Evolutionary conservation across 2,888 invertebrate genomes (phyloP).

Genomic region (Sclerodermus sp.): DNA sequence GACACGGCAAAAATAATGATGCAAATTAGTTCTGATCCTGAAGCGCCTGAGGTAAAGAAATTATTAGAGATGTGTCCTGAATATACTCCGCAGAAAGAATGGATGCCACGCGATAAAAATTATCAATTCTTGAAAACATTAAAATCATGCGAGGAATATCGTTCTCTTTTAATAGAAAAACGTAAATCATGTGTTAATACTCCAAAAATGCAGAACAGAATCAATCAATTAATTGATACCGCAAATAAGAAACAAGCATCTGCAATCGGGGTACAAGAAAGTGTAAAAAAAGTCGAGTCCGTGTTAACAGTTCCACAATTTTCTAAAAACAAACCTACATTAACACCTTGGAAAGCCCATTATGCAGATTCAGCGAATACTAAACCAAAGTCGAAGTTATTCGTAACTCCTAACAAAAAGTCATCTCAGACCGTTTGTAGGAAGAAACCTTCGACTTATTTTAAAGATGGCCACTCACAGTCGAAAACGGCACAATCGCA

Average conservation of each 20-base stretch:
- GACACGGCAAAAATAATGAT: constrained; percentile 44
- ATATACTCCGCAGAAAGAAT: constrained; percentile 11
- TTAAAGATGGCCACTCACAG: not conserved
- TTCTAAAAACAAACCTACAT: no score
- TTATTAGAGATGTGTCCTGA: constrained; percentile 16
- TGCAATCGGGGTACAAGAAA: not conserved
- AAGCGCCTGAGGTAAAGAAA: constrained; percentile 15
- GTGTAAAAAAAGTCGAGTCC: not conserved
- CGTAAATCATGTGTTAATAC: constrained; percentile 1
- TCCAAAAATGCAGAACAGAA: no score
- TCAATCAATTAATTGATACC: not conserved
- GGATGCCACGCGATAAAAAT: constrained; percentile 3
- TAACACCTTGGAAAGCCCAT: no score
- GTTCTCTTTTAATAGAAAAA: constrained; percentile 29
- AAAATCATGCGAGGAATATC: constrained; percentile 37
- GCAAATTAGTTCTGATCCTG: constrained; percentile 38
- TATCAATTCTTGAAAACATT: constrained; percentile 37
- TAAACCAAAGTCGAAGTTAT: not conserved
- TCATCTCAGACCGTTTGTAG: not conserved
- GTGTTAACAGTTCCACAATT: no score
- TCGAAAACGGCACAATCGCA: not conserved
- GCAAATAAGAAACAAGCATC: not conserved
- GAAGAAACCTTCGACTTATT: not conserved
- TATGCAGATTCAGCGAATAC: no score
- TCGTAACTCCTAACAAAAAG: not conserved